A percentile compares a stretch with the other conserved stretches of the same genome.
Conservation (phyloP, 2,113 vertebrate species). For the Neolamprologus sp. region DNA sequence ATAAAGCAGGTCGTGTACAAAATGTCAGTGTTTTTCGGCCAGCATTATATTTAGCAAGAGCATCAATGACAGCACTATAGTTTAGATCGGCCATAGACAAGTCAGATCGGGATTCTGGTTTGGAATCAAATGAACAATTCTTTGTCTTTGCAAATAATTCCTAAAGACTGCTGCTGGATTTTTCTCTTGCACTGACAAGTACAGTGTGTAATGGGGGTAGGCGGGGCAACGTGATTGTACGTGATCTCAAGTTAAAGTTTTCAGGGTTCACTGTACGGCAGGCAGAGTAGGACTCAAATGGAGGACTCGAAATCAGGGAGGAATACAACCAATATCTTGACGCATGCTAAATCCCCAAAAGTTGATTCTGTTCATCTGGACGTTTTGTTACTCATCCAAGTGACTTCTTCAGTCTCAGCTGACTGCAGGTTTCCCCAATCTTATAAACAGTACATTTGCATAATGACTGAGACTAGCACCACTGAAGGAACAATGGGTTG, state of each 20-base stretch:
- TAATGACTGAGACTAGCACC: not conserved
- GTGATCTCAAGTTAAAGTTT: not conserved
- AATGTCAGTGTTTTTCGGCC: not conserved
- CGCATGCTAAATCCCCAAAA: not conserved
- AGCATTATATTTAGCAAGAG: not conserved
- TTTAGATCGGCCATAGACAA: not conserved
- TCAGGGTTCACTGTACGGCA: not conserved
- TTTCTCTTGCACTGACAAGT: not conserved
- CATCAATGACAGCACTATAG: not conserved
- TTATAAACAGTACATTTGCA: not conserved
- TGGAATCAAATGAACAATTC: not conserved
- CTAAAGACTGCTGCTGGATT: not conserved
- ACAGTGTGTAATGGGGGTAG: not conserved
- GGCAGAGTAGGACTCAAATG: not conserved
- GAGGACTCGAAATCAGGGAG: not conserved
- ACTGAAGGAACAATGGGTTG: not conserved
- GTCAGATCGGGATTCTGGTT: not conserved
- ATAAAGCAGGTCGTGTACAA: not conserved
- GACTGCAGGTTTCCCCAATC: not conserved
- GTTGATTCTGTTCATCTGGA: not conserved
- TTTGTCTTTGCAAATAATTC: not conserved
- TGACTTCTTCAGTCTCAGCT: not conserved
- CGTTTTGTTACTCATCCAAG: not conserved
- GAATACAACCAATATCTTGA: not conserved
- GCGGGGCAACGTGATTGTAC: not conserved